Evolutionary conservation across 30 jellyfish, hydroid and myxozoan species (phyloP).

Genomic region (Morbakka virulenta): DNA sequence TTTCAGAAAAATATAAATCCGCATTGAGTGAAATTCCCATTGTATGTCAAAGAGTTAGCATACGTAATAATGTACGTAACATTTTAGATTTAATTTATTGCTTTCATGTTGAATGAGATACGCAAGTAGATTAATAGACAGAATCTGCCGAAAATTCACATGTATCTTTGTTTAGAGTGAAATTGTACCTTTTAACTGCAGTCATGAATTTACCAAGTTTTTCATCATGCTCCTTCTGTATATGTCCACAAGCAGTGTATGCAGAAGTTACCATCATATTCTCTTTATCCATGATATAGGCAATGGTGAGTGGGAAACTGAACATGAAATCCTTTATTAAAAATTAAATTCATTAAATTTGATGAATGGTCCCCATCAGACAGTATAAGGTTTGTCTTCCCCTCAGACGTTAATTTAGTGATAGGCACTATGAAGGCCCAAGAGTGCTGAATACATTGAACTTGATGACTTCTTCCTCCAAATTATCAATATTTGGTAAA

Average conservation of each 20-base stretch:
- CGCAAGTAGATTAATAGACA: no score
- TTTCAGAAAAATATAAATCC: no score
- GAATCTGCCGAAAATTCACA: slow-evolving; percentile 40
- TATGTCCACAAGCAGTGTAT: slow-evolving; percentile 43
- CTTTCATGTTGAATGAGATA: no score
- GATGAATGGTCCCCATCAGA: slow-evolving; percentile 38
- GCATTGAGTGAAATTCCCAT: no score
- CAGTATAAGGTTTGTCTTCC: slow-evolving; percentile 11
- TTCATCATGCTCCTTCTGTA: slow-evolving; percentile 52
- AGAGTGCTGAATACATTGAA: slow-evolving; percentile 27
- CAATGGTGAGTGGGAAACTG: slow-evolving; percentile 33
- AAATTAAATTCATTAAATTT: no score
- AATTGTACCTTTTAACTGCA: slow-evolving; percentile 45
- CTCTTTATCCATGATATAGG: not conserved
- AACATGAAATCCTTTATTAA: no score
- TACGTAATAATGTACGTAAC: no score
- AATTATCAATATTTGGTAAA: slow-evolving; percentile 46
- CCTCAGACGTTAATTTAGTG: slow-evolving; percentile 31
- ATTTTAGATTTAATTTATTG: no score
- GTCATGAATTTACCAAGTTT: slow-evolving; percentile 44
- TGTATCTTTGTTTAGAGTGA: slow-evolving; percentile 56
- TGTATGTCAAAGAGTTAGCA: no score
- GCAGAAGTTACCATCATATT: slow-evolving; percentile 30
- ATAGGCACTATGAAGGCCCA: slow-evolving; percentile 47
- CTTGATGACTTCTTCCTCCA: slow-evolving; percentile 15